Evolutionary conservation across 2,797 vertebrate genomes (phyloP).

Genomic region (Coranthus polyacanthus): DNA sequence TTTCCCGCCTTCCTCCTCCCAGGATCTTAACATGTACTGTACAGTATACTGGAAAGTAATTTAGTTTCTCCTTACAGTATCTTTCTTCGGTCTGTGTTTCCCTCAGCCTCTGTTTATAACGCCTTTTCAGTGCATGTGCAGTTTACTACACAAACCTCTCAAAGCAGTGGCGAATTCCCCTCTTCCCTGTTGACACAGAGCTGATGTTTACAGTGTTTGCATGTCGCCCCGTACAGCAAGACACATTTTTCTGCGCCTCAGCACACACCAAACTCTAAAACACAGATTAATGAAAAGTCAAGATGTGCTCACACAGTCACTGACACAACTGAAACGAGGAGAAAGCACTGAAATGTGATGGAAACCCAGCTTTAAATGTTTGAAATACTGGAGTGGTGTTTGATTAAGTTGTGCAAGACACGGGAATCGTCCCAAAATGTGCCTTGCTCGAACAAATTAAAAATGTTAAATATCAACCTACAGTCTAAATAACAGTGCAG

Average conservation of each 20-base stretch:
- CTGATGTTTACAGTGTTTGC: slow-evolving; percentile 44
- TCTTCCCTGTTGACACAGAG: slow-evolving; percentile 41
- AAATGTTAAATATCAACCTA: slow-evolving; percentile 1
- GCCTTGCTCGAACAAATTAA: slow-evolving; percentile 8
- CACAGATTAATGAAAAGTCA: slow-evolving; percentile 35
- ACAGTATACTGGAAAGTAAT: slow-evolving; percentile 58
- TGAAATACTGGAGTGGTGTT: slow-evolving; percentile 16
- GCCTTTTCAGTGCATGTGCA: slow-evolving; percentile 34
- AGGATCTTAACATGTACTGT: slow-evolving; percentile 50
- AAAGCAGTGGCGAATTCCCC: slow-evolving; percentile 42
- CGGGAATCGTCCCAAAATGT: slow-evolving; percentile 29
- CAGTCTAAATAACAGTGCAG: slow-evolving; percentile 21
- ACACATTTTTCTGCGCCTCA: neutral
- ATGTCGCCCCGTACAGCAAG: slow-evolving; percentile 25
- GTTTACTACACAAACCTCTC: slow-evolving; percentile 54
- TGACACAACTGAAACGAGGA: slow-evolving; percentile 17
- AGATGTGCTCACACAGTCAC: neutral
- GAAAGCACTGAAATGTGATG: neutral
- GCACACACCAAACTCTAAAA: slow-evolving; percentile 13
- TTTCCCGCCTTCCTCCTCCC: slow-evolving; percentile 57
- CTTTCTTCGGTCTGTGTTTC: slow-evolving; percentile 27
- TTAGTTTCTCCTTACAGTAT: slow-evolving; percentile 50
- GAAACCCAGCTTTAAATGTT: slow-evolving; percentile 7
- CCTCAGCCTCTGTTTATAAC: slow-evolving; percentile 42
- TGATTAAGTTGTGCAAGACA: slow-evolving; percentile 23